phyloP scores from a whole-genome alignment of 2,113 vertebrate species.

The Redunca redunca region DNA sequence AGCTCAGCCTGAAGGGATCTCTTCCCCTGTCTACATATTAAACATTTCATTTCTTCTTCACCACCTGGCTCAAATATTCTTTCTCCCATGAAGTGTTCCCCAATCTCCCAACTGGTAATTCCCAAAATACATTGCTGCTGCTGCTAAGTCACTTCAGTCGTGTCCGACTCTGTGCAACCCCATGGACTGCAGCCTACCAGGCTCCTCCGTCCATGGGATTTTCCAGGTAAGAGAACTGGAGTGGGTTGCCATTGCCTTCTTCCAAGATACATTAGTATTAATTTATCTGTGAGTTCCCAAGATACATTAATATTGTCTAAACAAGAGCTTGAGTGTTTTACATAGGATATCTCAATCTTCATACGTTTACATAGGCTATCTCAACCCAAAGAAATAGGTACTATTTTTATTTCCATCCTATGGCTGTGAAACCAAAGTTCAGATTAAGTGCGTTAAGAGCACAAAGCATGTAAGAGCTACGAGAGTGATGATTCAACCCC shows the following conservation, averaged over 20 bases:
- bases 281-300: not conserved
- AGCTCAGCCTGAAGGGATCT: not conserved
- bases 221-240: too few species aligned
- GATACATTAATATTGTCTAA: not conserved
- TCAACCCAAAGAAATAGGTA: not conserved
- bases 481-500: not conserved
- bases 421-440: not conserved
- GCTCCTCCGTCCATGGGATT: too few species aligned
- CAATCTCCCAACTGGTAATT: not conserved
- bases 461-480: not conserved
- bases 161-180: too few species aligned
- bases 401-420: not conserved
- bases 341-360: not conserved
- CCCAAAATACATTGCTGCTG: not conserved
- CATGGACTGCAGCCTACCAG: too few species aligned
- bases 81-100: not conserved
- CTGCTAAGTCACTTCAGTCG: too few species aligned
- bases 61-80: not conserved
- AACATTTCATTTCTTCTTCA: constrained; percentile 13
- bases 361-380: not conserved
- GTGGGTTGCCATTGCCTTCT: not conserved
- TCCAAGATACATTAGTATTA: not conserved
- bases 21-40: constrained; percentile 1
- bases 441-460: not conserved
- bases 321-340: not conserved